phyloP scores from a whole-genome alignment of 2,888 invertebrate genomes.

The Ophion ventricosus region DNA sequence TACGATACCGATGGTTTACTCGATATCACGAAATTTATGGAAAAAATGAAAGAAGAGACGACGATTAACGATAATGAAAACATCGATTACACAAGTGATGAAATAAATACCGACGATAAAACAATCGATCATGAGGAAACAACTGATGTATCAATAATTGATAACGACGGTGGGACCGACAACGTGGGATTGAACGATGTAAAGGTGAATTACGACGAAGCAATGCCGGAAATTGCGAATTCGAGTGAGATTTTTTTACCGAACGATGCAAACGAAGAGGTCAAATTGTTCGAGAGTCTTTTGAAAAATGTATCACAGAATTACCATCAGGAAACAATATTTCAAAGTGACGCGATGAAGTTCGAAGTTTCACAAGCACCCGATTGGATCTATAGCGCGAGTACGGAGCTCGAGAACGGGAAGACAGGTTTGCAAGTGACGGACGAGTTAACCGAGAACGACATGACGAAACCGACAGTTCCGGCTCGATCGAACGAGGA shows the following conservation, averaged over 20 bases:
- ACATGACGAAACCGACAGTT: constrained; percentile 4
- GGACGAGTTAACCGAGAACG: neutral
- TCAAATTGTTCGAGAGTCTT: constrained; percentile 62
- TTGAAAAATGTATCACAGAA: constrained; percentile 47
- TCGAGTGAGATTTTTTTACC: neutral
- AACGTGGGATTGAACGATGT: neutral
- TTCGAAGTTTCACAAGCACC: neutral
- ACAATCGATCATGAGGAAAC: constrained; percentile 4
- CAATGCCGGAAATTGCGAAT: neutral
- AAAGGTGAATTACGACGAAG: constrained; percentile 2
- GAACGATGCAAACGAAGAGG: constrained; percentile 45
- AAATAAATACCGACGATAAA: neutral
- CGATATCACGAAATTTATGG: constrained; percentile 62
- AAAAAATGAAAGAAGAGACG: neutral
- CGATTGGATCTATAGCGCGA: neutral
- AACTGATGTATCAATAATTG: neutral
- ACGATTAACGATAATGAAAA: neutral
- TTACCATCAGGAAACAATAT: neutral
- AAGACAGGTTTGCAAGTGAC: neutral
- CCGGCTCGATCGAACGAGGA: constrained; percentile 63
- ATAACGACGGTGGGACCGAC: neutral
- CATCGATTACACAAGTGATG: neutral
- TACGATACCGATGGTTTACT: constrained; percentile 47
- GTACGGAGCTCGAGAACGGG: neutral
- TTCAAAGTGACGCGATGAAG: neutral